Evolutionary conservation across 2,888 invertebrate species (phyloP).

Genomic region (Pyrocoelia pectoralis): DNA sequence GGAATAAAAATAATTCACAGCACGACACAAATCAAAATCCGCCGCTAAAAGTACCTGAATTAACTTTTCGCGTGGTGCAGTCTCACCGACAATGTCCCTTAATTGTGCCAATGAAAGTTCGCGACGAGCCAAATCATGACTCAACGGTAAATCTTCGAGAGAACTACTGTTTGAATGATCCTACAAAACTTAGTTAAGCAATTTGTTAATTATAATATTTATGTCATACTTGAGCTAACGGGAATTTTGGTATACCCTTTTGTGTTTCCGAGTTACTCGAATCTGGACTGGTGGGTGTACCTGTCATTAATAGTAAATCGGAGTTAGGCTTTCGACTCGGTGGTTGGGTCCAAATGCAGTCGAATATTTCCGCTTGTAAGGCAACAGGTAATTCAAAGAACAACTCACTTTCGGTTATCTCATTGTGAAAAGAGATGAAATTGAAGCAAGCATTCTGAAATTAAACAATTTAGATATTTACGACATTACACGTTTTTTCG

Average conservation of each 20-base stretch:
- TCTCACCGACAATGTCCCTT: constrained; percentile 64
- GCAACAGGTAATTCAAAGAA: constrained; percentile 66
- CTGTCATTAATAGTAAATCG: constrained; percentile 40
- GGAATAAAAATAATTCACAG: constrained; percentile 66
- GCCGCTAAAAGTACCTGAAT: constrained; percentile 65
- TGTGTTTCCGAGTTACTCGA: constrained; percentile 43
- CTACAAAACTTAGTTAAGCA: constrained; percentile 36
- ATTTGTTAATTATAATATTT: not conserved
- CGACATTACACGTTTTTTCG: too few relatives aligned
- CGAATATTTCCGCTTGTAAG: constrained; percentile 66
- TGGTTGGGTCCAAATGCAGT: constrained; percentile 56
- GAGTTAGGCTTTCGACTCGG: constrained; percentile 37
- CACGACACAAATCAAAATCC: constrained; percentile 67
- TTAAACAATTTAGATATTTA: not conserved
- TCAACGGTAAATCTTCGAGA: constrained; percentile 50
- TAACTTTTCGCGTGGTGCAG: constrained; percentile 61
- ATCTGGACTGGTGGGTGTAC: constrained; percentile 39
- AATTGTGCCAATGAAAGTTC: constrained; percentile 62
- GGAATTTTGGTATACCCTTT: constrained; percentile 29
- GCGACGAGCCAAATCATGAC: constrained; percentile 54
- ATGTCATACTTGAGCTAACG: constrained; percentile 23
- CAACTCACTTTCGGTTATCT: constrained; percentile 63
- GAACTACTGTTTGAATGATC: constrained; percentile 50
- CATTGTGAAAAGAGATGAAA: constrained; percentile 64
- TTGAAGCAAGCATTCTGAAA: constrained; percentile 62